Evolutionary conservation across 2,888 invertebrate species (phyloP), one percentile per base, ranked within the genome.

Genomic region (Scaptodrosophila latifasciaeformis): DNA sequence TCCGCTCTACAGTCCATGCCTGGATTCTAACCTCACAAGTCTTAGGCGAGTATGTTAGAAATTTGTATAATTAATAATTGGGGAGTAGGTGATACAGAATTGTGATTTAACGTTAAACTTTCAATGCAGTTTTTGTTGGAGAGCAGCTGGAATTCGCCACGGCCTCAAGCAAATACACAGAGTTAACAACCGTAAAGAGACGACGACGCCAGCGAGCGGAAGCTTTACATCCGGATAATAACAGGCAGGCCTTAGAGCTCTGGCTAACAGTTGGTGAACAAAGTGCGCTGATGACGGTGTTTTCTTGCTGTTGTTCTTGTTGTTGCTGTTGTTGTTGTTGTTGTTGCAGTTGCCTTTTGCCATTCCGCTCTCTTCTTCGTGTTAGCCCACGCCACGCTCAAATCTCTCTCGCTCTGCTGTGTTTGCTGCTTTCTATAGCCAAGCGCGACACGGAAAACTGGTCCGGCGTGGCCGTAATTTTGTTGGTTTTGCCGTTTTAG

Each of bases 381-480:
- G 4, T 5, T 3, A 7, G 24, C 24, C 24, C 31, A 21, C 48
- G 27, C 37, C 37, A 35, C 47, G 24, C 37, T 39, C 37, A 39
- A 19, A 35, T 53, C 31, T 42, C 49, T 49, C 49, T 61, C 51
- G 64, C 51, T 59, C 46, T 30, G 46, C 21, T 54, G 54, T 44
- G 62, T 47, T 40, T 54, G 63, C 54, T 12, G 42, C n/a, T n/a
- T n/a, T 2, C 15, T 3, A 53, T 62, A 66, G 74, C 77, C 77
- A 81, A 77, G 80, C 71, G 80, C 75, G 76, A 81, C 74, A 81
- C 77, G 76, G 79, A 79, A 51, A 75, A 76, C 75, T 80, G 75
- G 74, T 74, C 77, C 60, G 59, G 69, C 63, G 67, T 60, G 77
- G 72, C 81, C 81, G 81, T 77, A 75, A 48, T 67, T 64, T 65